Evolutionary conservation across 2,888 invertebrate species (phyloP).

Genomic region (Xestia xanthographa): DNA sequence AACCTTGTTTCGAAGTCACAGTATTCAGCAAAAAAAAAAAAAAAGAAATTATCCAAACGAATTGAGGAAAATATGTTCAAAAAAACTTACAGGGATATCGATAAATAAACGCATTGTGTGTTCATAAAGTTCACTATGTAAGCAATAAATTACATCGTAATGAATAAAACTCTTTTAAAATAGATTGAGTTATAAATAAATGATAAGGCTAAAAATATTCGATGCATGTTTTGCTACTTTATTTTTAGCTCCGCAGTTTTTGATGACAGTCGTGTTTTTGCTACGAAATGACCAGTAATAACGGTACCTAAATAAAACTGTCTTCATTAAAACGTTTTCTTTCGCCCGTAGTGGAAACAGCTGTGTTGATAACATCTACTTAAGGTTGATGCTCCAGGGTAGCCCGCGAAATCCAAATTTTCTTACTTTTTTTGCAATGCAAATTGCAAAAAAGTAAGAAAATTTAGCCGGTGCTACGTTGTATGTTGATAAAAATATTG

Average conservation of each 20-base stretch:
- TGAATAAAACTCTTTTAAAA: not conserved
- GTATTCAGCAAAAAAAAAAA: not conserved
- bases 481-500: too few relatives aligned
- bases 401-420: not conserved
- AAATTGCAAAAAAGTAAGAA: too few relatives aligned
- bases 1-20: not conserved
- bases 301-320: constrained; percentile 4
- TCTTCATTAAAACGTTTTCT: constrained; percentile 12
- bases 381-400: not conserved
- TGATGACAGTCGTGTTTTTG: not conserved
- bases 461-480: too few relatives aligned
- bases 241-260: constrained; percentile 2
- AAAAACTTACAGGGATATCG: not conserved
- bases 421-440: too few relatives aligned
- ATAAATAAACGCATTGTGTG: not conserved
- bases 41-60: too few relatives aligned
- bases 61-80: constrained; percentile 9
- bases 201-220: not conserved
- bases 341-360: constrained; percentile 21
- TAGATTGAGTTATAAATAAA: constrained; percentile 3
- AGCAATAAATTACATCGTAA: not conserved
- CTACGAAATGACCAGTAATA: not conserved
- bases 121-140: not conserved
- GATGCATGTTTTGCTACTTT: not conserved
- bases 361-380: not conserved